These are phyloP conservation scores for Cranoglanis bouderius DNA, from an alignment of 2,113 vertebrate species.

Conservation along the genomic window DNA sequence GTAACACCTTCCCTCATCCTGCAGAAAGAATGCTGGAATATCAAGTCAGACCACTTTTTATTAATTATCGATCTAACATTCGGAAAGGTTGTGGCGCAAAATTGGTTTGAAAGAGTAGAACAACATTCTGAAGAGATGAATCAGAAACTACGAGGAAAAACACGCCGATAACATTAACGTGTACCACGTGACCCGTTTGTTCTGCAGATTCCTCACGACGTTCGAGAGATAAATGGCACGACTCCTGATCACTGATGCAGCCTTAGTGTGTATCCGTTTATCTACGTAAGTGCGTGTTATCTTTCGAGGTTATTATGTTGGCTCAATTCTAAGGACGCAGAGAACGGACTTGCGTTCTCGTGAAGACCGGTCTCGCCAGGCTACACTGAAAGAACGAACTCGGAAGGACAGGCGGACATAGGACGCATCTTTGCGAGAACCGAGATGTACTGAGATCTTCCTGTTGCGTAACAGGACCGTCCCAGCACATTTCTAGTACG, in stretches of 20 bases:
- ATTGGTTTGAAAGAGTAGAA: not conserved
- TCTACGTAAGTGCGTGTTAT: not conserved
- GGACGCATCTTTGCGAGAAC: too few relatives aligned
- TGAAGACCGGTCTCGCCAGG: too few relatives aligned
- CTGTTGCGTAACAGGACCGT: too few relatives aligned
- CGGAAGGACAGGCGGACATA: too few relatives aligned
- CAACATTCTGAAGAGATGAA: conserved; percentile 27
- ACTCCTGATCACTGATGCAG: not conserved
- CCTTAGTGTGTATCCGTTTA: not conserved
- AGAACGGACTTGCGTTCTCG: too few relatives aligned
- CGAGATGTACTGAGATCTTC: too few relatives aligned
- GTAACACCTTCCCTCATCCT: not conserved
- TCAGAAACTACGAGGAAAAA: not conserved
- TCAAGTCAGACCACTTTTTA: conserved; percentile 17
- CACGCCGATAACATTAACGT: not conserved
- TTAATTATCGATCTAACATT: not conserved
- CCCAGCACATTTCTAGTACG: too few relatives aligned
- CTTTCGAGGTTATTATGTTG: too few relatives aligned
- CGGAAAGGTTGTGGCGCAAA: not conserved
- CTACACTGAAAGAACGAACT: too few relatives aligned
- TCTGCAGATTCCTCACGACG: not conserved
- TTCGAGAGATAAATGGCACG: not conserved
- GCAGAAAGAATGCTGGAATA: conserved; percentile 14
- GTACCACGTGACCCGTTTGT: not conserved
- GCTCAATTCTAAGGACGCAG: too few relatives aligned